phyloP scores from a whole-genome alignment of 1,140 invertebrate genomes.

The Himalopsyche phryganea region DNA sequence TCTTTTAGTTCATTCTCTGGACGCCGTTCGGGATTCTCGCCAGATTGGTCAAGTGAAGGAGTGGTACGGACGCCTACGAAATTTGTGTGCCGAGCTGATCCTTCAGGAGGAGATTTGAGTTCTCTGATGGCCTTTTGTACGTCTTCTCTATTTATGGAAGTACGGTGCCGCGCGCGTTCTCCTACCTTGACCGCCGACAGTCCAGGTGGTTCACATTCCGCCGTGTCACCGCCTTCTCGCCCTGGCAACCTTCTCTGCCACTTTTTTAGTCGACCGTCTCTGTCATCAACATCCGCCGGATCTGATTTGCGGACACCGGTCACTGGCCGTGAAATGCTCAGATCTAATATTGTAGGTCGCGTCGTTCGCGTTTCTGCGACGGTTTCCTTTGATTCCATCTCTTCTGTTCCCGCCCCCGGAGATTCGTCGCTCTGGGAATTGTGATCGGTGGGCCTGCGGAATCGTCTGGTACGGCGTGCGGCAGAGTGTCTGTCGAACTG shows the following conservation, averaged over 20 bases:
- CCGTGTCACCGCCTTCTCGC: conserved; percentile 35
- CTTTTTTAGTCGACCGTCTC: conserved; percentile 58
- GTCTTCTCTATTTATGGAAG: conserved; percentile 62
- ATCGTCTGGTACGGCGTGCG: conserved; percentile 74
- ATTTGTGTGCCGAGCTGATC: conserved; percentile 36
- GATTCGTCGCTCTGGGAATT: conserved; percentile 56
- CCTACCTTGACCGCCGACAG: conserved; percentile 23
- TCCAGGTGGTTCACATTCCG: conserved; percentile 12
- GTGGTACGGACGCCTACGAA: conserved; percentile 33
- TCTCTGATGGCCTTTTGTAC: conserved; percentile 60
- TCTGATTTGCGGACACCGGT: conserved; percentile 28
- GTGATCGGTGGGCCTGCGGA: conserved; percentile 68
- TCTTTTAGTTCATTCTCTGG: conserved; percentile 73
- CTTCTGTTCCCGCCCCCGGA: conserved; percentile 41
- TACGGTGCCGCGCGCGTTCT: conserved; percentile 49
- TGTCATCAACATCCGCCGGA: conserved; percentile 47
- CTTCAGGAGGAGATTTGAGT: conserved; percentile 57
- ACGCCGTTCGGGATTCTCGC: conserved; percentile 35
- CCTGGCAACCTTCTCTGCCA: conserved; percentile 61
- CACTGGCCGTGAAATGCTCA: conserved; percentile 48
- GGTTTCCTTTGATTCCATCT: conserved; percentile 46
- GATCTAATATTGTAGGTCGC: conserved; percentile 48
- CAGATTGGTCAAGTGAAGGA: conserved; percentile 41
- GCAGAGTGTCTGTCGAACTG: conserved; percentile 83
- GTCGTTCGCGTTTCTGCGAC: conserved; percentile 54